A percentile compares a stretch with the other conserved stretches of the same genome.
Evolutionary conservation across 2,888 invertebrate species (phyloP).

Genomic region (Eupithecia centaureata): DNA sequence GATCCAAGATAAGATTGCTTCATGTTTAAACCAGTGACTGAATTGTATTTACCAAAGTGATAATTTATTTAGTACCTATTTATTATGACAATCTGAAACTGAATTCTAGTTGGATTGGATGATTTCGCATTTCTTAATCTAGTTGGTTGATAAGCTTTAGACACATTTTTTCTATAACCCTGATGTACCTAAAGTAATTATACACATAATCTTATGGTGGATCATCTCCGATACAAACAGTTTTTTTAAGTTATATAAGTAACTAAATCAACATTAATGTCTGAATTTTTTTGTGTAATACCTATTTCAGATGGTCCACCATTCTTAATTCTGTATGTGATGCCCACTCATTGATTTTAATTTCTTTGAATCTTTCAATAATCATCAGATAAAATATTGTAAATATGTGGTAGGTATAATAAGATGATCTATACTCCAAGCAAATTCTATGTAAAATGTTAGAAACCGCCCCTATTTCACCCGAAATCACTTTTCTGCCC

Average conservation of each 20-base stretch:
- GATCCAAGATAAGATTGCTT: slow-evolving; percentile 48
- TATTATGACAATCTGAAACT: slow-evolving; percentile 14
- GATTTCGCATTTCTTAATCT: slow-evolving; percentile 6
- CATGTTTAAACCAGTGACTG: slow-evolving; percentile 46
- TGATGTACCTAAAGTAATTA: no score
- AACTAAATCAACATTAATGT: not conserved
- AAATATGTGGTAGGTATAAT: not conserved
- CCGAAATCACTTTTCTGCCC: no score
- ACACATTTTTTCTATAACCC: not conserved
- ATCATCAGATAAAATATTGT: not conserved
- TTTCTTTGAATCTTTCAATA: no score
- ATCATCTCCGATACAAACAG: not conserved
- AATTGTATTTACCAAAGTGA: slow-evolving; percentile 53
- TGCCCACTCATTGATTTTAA: not conserved
- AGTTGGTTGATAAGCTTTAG: slow-evolving; percentile 6
- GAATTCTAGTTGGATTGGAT: slow-evolving; percentile 29
- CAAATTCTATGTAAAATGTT: no score
- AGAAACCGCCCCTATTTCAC: no score
- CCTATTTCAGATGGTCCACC: no score
- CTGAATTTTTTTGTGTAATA: no score
- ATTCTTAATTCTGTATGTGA: not conserved
- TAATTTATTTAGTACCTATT: slow-evolving; percentile 38
- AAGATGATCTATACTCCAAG: not conserved
- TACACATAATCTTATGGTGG: not conserved
- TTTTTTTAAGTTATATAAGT: not conserved